Conservation (phyloP, 2,797 vertebrate species). For the Pogonophryne albipinna region DNA sequence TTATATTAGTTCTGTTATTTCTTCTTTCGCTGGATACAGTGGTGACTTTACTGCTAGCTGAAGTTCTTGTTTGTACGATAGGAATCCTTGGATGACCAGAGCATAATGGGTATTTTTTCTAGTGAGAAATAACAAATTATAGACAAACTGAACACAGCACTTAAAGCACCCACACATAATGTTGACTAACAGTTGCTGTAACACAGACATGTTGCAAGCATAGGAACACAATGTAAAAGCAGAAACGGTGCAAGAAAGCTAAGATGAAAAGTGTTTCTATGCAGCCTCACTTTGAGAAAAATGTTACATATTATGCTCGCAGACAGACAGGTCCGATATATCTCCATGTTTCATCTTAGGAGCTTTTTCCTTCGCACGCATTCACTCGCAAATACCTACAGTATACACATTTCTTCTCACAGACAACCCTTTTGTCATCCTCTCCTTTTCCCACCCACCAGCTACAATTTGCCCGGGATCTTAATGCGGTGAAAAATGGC, state of each 20-base stretch:
- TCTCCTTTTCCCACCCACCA: slow-evolving; percentile 33
- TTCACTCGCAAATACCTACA: slow-evolving; percentile 26
- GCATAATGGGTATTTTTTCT: slow-evolving; percentile 3
- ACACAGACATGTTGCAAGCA: slow-evolving; percentile 24
- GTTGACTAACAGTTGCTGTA: slow-evolving; percentile 31
- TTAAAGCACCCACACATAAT: slow-evolving; percentile 7
- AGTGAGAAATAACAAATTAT: slow-evolving; percentile 18
- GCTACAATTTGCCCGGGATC: slow-evolving; percentile 64
- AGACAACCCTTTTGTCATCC: slow-evolving; percentile 29
- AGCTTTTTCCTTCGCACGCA: slow-evolving; percentile 21
- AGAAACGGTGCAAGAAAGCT: slow-evolving; percentile 19
- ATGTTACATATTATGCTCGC: slow-evolving; percentile 26
- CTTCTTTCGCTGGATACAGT: slow-evolving; percentile 61
- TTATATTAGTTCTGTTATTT: not conserved
- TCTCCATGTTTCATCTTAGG: slow-evolving; percentile 20
- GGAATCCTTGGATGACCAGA: not conserved
- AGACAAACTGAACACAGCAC: not conserved
- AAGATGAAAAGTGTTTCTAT: slow-evolving; percentile 44
- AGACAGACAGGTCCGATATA: slow-evolving; percentile 28
- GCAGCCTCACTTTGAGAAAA: slow-evolving; percentile 57
- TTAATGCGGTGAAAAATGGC: slow-evolving; percentile 78
- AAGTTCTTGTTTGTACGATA: slow-evolving; percentile 51
- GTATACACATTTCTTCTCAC: slow-evolving; percentile 25
- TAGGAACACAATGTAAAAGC: slow-evolving; percentile 33
- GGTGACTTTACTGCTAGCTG: slow-evolving; percentile 40